Percentiles rank a stretch among this genome's conserved stretches.
Conservation (phyloP, 2,888 invertebrate species). For the Parascotia fuliginaria region DNA sequence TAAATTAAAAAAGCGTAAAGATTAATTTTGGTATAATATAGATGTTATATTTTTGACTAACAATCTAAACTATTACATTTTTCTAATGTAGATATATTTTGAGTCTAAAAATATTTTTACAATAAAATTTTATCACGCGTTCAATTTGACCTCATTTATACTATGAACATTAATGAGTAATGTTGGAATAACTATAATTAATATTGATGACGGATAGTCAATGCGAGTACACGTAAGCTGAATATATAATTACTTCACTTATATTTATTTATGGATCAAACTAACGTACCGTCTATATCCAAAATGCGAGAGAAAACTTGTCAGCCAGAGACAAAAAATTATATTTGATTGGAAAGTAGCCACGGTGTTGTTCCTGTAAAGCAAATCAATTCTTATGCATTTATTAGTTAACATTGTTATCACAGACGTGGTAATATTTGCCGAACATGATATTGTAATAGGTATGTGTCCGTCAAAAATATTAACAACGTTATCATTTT, state of each 20-base stretch:
- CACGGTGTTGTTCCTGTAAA: constrained; percentile 11
- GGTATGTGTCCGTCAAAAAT: constrained; percentile 62
- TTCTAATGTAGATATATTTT: constrained; percentile 67
- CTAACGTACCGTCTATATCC: neutral
- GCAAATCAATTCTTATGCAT: constrained; percentile 59
- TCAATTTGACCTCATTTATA: constrained; percentile 50
- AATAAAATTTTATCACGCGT: constrained; percentile 44
- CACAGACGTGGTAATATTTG: constrained; percentile 58
- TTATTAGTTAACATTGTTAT: constrained; percentile 65
- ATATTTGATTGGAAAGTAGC: constrained; percentile 11
- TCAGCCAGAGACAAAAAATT: constrained; percentile 2
- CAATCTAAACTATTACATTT: constrained; percentile 56
- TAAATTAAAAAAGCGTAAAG: constrained; percentile 58
- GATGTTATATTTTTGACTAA: constrained; percentile 45
- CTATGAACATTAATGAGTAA: constrained; percentile 37
- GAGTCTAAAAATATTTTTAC: constrained; percentile 68
- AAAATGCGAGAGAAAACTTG: constrained; percentile 1
- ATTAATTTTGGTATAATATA: constrained; percentile 36
- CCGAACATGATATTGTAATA: constrained; percentile 32
- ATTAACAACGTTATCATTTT: constrained; percentile 58
- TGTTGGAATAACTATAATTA: constrained; percentile 51
- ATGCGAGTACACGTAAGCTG: constrained; percentile 48
- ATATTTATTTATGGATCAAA: constrained; percentile 1
- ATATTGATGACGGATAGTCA: constrained; percentile 64
- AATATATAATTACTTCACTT: neutral